These are phyloP conservation scores for Papilio polytes DNA, from an alignment of 1,140 invertebrate species.

Conservation along the genomic window DNA sequence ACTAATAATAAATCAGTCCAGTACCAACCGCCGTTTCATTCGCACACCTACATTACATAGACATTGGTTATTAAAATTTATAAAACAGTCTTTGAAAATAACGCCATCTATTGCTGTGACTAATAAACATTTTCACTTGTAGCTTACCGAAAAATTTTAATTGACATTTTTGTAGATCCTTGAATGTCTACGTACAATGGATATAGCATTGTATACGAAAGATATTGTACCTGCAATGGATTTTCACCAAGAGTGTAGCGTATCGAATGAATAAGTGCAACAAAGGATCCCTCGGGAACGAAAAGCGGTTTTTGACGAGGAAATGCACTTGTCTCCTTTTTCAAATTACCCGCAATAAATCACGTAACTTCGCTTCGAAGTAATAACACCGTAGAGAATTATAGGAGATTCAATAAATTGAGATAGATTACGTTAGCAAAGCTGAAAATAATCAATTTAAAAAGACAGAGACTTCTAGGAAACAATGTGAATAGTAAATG, in stretches of 20 bases:
- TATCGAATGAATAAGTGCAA: slow-evolving; percentile 60
- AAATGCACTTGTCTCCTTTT: slow-evolving; percentile 53
- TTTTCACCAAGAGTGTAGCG: slow-evolving; percentile 47
- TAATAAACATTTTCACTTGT: not conserved
- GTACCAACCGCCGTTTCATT: too few relatives aligned
- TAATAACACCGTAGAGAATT: slow-evolving; percentile 47
- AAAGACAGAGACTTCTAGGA: not conserved
- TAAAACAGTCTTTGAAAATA: not conserved
- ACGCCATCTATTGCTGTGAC: not conserved
- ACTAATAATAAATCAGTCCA: too few relatives aligned
- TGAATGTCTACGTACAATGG: not conserved
- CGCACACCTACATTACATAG: too few relatives aligned
- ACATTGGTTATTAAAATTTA: not conserved
- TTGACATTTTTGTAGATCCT: too few relatives aligned
- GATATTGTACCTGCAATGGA: slow-evolving; percentile 7
- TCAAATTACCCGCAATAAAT: slow-evolving; percentile 63
- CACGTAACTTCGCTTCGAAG: slow-evolving; percentile 50
- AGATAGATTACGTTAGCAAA: slow-evolving; percentile 45
- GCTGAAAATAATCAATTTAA: slow-evolving; percentile 16
- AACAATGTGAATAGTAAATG: not conserved
- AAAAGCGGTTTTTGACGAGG: slow-evolving; percentile 56
- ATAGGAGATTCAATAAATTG: slow-evolving; percentile 48
- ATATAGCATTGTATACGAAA: not conserved
- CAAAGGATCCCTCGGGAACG: slow-evolving; percentile 57
- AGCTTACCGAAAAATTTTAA: too few relatives aligned